Conservation (phyloP, 2,888 invertebrate genomes). For the Syrphus vitripennis region DNA sequence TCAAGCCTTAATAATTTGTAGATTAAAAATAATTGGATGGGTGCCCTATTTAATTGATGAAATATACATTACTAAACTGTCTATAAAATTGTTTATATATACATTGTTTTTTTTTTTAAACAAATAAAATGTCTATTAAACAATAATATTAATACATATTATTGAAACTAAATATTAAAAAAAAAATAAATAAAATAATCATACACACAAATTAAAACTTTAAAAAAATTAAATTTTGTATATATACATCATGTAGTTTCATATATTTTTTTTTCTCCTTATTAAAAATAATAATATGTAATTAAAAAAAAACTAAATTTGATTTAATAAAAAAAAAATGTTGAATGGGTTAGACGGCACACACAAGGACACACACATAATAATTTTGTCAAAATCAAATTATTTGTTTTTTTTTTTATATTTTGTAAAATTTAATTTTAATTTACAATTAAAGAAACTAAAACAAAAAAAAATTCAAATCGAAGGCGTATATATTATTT, state of each 20-base stretch:
- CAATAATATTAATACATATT: not conserved
- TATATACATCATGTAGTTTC: constrained; percentile 66
- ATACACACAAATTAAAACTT: constrained; percentile 50
- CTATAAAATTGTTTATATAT: constrained; percentile 51
- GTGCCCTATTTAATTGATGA: constrained; percentile 57
- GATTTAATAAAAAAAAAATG: constrained; percentile 72
- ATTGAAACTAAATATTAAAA: constrained; percentile 17
- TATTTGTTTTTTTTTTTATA: constrained; percentile 30
- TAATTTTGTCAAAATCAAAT: constrained; percentile 71
- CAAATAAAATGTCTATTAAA: constrained; percentile 3
- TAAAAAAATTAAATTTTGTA: constrained; percentile 48
- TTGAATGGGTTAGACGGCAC: constrained; percentile 78
- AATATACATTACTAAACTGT: constrained; percentile 14
- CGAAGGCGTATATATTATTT: constrained; percentile 54
- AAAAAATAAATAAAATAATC: constrained; percentile 35
- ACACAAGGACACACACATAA: constrained; percentile 78
- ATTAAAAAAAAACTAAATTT: constrained; percentile 69
- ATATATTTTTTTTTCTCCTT: constrained; percentile 31
- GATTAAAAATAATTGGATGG: constrained; percentile 51
- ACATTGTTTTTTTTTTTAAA: constrained; percentile 31
- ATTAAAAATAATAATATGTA: constrained; percentile 27
- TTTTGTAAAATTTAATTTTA: constrained; percentile 43
- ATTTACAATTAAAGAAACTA: constrained; percentile 35
- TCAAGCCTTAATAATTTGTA: not conserved
- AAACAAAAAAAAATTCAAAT: constrained; percentile 34